phyloP scores from a whole-genome alignment of 1,140 invertebrate genomes.

The Drosophila elegans region DNA sequence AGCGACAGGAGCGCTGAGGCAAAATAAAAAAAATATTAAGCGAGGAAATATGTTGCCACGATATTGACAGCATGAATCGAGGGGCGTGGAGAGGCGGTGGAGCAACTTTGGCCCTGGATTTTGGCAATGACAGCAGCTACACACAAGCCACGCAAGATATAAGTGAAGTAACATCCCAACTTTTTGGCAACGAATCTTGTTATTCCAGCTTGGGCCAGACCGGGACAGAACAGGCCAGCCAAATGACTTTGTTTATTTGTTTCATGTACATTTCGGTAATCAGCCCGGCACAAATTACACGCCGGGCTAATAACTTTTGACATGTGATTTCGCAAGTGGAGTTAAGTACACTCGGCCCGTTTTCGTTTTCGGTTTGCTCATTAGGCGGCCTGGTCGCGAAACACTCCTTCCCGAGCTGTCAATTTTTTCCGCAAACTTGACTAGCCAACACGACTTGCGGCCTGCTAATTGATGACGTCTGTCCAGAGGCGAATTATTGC shows the following conservation, averaged over 20 bases:
- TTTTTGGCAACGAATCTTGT: slow-evolving; percentile 68
- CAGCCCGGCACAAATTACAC: slow-evolving; percentile 76
- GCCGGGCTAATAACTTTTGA: slow-evolving; percentile 77
- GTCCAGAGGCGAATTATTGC: slow-evolving; percentile 15
- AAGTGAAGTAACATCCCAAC: slow-evolving; percentile 15
- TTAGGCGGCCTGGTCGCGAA: slow-evolving; percentile 45
- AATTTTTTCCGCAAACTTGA: slow-evolving; percentile 76
- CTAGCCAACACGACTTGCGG: slow-evolving; percentile 49
- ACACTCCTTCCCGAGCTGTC: slow-evolving; percentile 47
- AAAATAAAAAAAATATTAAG: slow-evolving; percentile 61
- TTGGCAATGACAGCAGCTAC: slow-evolving; percentile 69
- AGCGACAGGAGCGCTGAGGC: slow-evolving; percentile 39
- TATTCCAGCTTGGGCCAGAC: slow-evolving; percentile 39
- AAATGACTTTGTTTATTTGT: slow-evolving; percentile 80
- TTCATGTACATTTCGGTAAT: slow-evolving; percentile 71
- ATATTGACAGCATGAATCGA: slow-evolving; percentile 63
- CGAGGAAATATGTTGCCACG: slow-evolving; percentile 66
- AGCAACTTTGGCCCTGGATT: slow-evolving; percentile 58
- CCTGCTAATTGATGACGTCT: slow-evolving; percentile 73
- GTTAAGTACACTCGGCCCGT: slow-evolving; percentile 34
- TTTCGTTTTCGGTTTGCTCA: slow-evolving; percentile 59
- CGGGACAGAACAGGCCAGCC: slow-evolving; percentile 8
- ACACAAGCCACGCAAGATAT: background rate
- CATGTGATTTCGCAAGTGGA: slow-evolving; percentile 70
- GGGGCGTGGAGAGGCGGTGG: background rate